These are phyloP conservation scores for Phrixothrix hirtus DNA, from an alignment of 2,888 invertebrate genomes.

Conservation along the genomic window DNA sequence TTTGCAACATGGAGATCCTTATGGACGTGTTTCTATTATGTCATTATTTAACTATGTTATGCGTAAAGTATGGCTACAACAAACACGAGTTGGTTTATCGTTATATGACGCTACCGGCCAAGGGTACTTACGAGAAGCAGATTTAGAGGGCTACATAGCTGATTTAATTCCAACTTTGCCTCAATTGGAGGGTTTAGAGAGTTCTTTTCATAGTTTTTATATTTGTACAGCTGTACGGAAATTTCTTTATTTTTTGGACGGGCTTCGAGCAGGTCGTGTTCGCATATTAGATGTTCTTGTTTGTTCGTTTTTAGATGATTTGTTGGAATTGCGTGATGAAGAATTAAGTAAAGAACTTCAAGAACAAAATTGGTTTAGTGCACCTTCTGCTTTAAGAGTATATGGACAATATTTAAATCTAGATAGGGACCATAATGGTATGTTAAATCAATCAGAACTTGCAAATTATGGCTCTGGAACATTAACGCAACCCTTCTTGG, in stretches of 20 bases:
- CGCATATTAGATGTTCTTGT: constrained; percentile 90
- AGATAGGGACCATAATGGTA: constrained; percentile 93
- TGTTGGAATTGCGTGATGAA: constrained; percentile 68
- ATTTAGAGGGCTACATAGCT: constrained; percentile 91
- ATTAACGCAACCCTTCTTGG: constrained; percentile 86
- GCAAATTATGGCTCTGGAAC: constrained; percentile 90
- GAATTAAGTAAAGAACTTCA: constrained; percentile 76
- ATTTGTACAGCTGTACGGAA: constrained; percentile 95
- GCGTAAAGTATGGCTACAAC: constrained; percentile 93
- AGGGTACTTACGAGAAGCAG: constrained; percentile 63
- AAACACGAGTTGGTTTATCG: constrained; percentile 90
- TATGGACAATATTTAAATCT: constrained; percentile 94
- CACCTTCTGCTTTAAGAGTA: constrained; percentile 83
- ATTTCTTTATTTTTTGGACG: constrained; percentile 95
- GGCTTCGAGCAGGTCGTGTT: constrained; percentile 82
- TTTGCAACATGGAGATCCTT: constrained; percentile 81
- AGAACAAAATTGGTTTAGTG: constrained; percentile 91
- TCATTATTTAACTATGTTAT: constrained; percentile 94
- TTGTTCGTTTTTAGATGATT: constrained; percentile 88
- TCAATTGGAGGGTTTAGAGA: constrained; percentile 86
- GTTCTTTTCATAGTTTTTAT: constrained; percentile 94
- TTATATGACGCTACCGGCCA: constrained; percentile 92
- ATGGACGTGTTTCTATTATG: constrained; percentile 85
- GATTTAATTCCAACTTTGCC: constrained; percentile 91
- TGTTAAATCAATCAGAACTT: constrained; percentile 90